Evolutionary conservation across 1,140 invertebrate species (phyloP), one percentile per base, ranked within the genome.

Genomic region (Myzus persicae): DNA sequence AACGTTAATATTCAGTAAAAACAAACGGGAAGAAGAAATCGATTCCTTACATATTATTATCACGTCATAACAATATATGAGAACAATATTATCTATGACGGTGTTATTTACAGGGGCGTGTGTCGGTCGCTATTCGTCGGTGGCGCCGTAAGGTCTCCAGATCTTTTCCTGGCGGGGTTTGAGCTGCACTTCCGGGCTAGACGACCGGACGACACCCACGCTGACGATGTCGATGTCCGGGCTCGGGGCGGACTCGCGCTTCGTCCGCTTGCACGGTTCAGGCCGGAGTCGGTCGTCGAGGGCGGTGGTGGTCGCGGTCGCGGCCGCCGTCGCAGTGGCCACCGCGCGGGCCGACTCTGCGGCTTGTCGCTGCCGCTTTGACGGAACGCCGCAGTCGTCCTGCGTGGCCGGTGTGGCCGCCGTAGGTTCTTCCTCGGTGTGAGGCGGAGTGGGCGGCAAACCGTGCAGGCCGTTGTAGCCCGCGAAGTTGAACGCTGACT

Each of bases 221-320:
- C 84, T 85, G 46, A 93, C 91, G 36, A 93, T 93, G 91, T 93
- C 91, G 36, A 93, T 93, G 46, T 93, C 91, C 44, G 91, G 91
- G 7, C 81, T 93, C 1, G 91, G 76, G 11, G 76, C 67, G 0
- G n/a, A 7, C 5, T 85, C 81, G 24, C 91, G 91, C 20, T 54
- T 93, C 14, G 81, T 36, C 46, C 91, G 40, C 31, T 93, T 93
- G 6, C 22, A 38, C 36, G 48, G 26, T 1, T 44, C 88, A 3
- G 48, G 4, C 6, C 85, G 44, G 40, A 40, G 59, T 18, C 51
- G n/a, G 9, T 91, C 54, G 38, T 67, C 90, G 40, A 38, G 59
- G 20, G 59, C 44, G 67, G 42, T 36, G 24, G 40, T n/a, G 22
- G 59, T 48, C 31, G 44, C 22, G 26, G 81, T 24, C 8, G 90